Percentiles rank a stretch among this genome's conserved stretches.
These are phyloP conservation scores for Cyclophora punctaria DNA, from an alignment of 2,888 invertebrate genomes.

Conservation along the genomic window DNA sequence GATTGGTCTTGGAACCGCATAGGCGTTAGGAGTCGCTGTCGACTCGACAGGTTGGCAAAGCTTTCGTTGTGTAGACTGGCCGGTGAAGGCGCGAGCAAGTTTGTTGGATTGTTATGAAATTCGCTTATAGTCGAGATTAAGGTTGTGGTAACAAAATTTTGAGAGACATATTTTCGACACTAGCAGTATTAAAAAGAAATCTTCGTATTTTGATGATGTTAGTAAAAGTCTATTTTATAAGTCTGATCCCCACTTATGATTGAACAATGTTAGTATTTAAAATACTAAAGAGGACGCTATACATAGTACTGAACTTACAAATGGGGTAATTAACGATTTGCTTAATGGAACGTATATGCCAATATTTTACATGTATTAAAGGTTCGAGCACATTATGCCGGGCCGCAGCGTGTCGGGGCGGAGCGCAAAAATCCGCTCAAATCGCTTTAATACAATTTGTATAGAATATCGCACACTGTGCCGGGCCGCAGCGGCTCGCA, in stretches of 20 bases:
- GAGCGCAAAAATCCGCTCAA: too few relatives aligned
- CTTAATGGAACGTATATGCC: constrained; percentile 30
- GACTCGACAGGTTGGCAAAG: constrained; percentile 26
- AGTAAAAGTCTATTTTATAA: constrained; percentile 45
- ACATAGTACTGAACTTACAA: constrained; percentile 37
- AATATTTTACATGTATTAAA: constrained; percentile 35
- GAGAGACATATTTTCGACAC: constrained; percentile 70
- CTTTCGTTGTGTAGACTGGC: constrained; percentile 49
- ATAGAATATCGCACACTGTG: too few relatives aligned
- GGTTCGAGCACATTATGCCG: too few relatives aligned
- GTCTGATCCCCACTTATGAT: constrained; percentile 55
- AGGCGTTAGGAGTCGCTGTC: constrained; percentile 27
- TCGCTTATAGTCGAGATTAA: constrained; percentile 64
- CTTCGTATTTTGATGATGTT: constrained; percentile 61
- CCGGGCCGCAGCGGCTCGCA: too few relatives aligned
- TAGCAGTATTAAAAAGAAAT: constrained; percentile 58
- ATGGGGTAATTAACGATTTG: constrained; percentile 38
- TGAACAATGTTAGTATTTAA: constrained; percentile 16
- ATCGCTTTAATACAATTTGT: too few relatives aligned
- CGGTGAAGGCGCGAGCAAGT: constrained; percentile 27
- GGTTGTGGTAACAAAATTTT: constrained; percentile 70
- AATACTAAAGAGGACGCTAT: constrained; percentile 19
- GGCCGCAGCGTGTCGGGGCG: too few relatives aligned
- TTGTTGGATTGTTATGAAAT: constrained; percentile 62
- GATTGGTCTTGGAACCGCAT: constrained; percentile 29